Percentiles rank a stretch among this genome's conserved stretches.
Conservation (phyloP, 1,140 invertebrate species). For the Pogonus chalceus region DNA sequence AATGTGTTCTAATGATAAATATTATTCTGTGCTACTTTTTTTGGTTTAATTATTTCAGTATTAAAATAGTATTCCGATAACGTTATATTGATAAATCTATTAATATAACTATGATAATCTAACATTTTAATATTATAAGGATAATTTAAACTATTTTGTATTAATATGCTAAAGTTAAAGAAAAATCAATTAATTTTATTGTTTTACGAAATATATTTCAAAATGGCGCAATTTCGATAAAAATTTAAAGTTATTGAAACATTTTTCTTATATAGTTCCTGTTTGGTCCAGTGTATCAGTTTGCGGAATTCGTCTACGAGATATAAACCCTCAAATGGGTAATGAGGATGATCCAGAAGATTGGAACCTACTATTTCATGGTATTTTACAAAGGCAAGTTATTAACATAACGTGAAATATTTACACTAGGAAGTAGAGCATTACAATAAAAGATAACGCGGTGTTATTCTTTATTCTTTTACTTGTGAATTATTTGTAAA, state of each 20-base stretch:
- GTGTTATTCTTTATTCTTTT: background rate
- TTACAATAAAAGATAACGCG: background rate
- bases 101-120: no score
- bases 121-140: no score
- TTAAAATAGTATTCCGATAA: no score
- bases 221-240: background rate
- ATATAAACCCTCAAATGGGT: constrained; percentile 26
- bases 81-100: no score
- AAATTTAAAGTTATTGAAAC: background rate
- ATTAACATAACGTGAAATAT: background rate
- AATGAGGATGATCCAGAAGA: constrained; percentile 20
- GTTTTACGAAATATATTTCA: constrained; percentile 6
- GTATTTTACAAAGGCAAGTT: background rate
- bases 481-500: background rate
- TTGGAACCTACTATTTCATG: constrained; percentile 15
- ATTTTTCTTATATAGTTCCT: constrained; percentile 35
- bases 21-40: no score
- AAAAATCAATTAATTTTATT: constrained; percentile 1
- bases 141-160: no score
- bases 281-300: constrained; percentile 57
- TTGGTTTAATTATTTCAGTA: no score
- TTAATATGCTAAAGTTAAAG: no score
- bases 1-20: no score
- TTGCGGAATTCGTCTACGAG: constrained; percentile 47
- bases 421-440: background rate